phyloP scores from a whole-genome alignment of 1,140 invertebrate genomes.

The Lamellibrachia luymesi region DNA sequence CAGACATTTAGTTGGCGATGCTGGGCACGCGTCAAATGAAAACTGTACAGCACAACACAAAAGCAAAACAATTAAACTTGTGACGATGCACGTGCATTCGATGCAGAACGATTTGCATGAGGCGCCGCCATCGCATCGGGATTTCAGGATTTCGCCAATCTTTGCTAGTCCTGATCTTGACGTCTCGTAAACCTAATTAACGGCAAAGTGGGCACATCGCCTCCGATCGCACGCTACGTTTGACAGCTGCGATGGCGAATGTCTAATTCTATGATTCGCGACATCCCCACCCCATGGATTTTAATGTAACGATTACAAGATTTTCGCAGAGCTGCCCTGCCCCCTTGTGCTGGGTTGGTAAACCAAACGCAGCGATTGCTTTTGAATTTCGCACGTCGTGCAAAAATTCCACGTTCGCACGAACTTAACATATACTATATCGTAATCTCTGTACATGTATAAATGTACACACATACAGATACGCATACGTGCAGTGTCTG shows the following conservation, averaged over 20 bases:
- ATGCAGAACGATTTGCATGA: too few relatives aligned
- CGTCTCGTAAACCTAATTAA: background rate
- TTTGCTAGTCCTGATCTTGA: background rate
- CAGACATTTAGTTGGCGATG: background rate
- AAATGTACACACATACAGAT: background rate
- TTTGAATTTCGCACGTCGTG: background rate
- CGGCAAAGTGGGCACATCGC: background rate
- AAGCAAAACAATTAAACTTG: background rate
- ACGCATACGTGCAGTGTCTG: background rate
- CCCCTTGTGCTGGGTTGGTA: background rate
- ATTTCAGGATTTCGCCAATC: background rate
- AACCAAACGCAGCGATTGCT: background rate
- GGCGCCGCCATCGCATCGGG: too few relatives aligned
- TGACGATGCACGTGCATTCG: background rate
- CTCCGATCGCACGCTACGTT: background rate
- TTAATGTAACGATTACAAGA: background rate
- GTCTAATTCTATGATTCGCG: background rate
- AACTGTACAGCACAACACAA: conserved; percentile 4
- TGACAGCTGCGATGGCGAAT: background rate
- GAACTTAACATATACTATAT: too few relatives aligned
- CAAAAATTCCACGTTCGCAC: background rate
- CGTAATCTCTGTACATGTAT: background rate
- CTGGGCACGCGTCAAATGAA: conserved; percentile 3
- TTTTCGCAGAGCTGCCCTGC: background rate
- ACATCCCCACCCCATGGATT: background rate